A percentile compares a stretch with the other conserved stretches of the same genome.
Evolutionary conservation across 1,140 invertebrate species (phyloP).

Genomic region (Pogonomyrmex barbatus): DNA sequence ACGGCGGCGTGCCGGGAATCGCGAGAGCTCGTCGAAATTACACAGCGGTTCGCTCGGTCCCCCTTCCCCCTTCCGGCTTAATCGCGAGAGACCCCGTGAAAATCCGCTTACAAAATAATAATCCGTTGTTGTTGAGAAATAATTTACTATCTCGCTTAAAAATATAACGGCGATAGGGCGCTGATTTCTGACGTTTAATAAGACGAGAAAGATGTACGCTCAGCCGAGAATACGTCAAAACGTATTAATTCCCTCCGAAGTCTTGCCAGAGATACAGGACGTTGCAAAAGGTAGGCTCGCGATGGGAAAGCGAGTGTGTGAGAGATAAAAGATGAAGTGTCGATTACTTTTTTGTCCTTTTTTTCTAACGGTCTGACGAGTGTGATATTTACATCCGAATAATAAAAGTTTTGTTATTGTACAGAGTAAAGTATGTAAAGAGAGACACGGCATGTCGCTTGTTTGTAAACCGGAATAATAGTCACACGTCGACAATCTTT

Average conservation of each 20-base stretch:
- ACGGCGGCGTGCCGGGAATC: not conserved
- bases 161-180: not conserved
- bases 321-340: not conserved
- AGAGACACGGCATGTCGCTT: not conserved
- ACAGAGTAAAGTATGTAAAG: not conserved
- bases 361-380: not conserved
- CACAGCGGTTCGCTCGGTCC: not conserved
- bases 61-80: too few relatives aligned
- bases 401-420: slow-evolving; percentile 7
- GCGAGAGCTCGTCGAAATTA: slow-evolving; percentile 16
- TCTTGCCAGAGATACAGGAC: not conserved
- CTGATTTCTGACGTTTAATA: not conserved
- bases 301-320: not conserved
- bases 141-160: not conserved
- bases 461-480: not conserved
- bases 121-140: too few relatives aligned
- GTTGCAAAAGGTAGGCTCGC: not conserved
- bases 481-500: not conserved
- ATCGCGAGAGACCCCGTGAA: not conserved
- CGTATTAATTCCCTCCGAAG: not conserved
- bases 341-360: not conserved
- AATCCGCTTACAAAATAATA: not conserved
- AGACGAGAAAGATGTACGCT: not conserved
- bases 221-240: not conserved
- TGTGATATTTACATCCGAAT: not conserved